Conservation (phyloP, 2,888 invertebrate genomes). For the Willowsia nigromaculata region DNA sequence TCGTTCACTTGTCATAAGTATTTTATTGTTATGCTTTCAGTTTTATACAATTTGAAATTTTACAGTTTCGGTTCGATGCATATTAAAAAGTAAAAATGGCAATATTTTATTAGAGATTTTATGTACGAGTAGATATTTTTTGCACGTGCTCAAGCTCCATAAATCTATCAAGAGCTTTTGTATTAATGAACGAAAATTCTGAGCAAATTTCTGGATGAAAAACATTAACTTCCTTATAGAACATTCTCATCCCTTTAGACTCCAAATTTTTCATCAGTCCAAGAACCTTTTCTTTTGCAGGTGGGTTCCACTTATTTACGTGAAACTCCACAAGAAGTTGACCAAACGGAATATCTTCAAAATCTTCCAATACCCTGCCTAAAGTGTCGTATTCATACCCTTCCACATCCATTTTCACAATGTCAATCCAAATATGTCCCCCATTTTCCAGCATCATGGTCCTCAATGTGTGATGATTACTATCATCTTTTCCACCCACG, state of each 20-base stretch:
- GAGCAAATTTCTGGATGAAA: neutral
- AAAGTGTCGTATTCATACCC: neutral
- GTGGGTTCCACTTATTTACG: neutral
- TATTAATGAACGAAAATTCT: slow-evolving; percentile 19
- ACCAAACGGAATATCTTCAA: slow-evolving; percentile 4
- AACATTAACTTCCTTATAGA: neutral
- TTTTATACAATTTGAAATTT: too few species aligned
- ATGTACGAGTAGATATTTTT: too few species aligned
- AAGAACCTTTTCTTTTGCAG: neutral
- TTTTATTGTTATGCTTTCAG: too few species aligned
- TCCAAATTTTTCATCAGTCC: neutral
- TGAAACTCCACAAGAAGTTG: slow-evolving; percentile 31
- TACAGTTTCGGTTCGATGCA: too few species aligned
- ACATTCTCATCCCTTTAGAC: neutral
- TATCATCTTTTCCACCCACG: neutral
- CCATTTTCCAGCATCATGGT: slow-evolving; percentile 16
- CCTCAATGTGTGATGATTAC: neutral
- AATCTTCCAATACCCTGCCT: neutral
- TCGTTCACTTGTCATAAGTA: too few species aligned
- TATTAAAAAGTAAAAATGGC: too few species aligned
- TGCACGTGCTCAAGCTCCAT: too few species aligned
- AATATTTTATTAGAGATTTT: too few species aligned
- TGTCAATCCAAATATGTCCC: slow-evolving; percentile 8
- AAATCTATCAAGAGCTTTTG: neutral
- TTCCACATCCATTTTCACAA: slow-evolving; percentile 43